Percentiles rank a stretch among this genome's conserved stretches.
Evolutionary conservation across 2,797 vertebrate species (phyloP).

Genomic region (Falco rusticolus): DNA sequence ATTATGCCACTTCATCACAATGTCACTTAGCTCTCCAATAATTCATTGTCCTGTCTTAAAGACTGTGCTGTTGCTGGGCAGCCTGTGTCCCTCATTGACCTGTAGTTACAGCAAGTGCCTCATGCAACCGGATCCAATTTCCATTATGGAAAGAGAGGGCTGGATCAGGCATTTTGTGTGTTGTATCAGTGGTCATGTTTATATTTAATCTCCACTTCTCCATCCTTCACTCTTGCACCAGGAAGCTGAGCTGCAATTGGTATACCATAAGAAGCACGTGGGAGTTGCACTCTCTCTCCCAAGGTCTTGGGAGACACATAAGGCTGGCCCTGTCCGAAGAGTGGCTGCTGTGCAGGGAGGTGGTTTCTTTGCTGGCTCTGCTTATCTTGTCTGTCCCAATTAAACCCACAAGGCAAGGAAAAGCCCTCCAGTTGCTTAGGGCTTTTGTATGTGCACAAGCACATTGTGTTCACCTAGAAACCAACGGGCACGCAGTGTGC

Average conservation of each 20-base stretch:
- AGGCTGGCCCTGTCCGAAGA: background rate
- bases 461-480: background rate
- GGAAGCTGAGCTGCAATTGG: background rate
- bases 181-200: background rate
- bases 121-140: background rate
- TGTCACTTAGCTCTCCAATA: background rate
- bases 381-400: background rate
- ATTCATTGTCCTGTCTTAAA: background rate
- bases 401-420: background rate
- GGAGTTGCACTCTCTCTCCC: background rate
- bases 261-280: background rate
- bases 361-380: background rate
- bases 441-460: background rate
- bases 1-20: slow-evolving; percentile 15
- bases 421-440: background rate
- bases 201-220: background rate
- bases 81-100: background rate
- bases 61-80: background rate
- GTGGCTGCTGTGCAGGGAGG: background rate
- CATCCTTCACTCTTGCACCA: background rate
- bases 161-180: background rate
- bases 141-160: background rate
- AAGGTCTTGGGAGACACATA: background rate
- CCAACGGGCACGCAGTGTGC: background rate
- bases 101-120: background rate